Conservation (phyloP, 2,797 vertebrate genomes). For the Chaetodon trifasciatus region DNA sequence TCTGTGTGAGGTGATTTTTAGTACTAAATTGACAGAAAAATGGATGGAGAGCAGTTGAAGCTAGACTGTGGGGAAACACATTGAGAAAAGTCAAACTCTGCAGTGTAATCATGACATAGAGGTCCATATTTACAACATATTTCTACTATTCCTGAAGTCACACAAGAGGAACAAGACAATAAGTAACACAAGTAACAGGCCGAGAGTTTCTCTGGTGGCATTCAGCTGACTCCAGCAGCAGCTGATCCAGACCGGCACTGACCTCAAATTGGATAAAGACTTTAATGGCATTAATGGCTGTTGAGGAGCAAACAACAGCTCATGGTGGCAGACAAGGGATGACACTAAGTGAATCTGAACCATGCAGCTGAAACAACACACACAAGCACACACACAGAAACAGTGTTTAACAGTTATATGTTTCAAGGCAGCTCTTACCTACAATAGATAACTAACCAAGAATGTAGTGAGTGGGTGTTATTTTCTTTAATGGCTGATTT, state of each 20-base stretch:
- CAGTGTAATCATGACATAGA: background rate
- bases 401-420: conserved; percentile 14
- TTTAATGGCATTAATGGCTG: conserved; percentile 63
- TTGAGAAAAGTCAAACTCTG: background rate
- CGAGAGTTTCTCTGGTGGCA: conserved; percentile 18
- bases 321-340: conserved; percentile 29
- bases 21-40: background rate
- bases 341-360: conserved; percentile 31
- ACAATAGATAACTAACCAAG: background rate
- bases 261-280: conserved; percentile 69
- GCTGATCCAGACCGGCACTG: conserved; percentile 43
- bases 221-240: conserved; percentile 45
- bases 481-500: conserved; percentile 19
- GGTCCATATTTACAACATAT: background rate
- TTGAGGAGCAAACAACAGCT: conserved; percentile 59
- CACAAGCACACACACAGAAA: background rate
- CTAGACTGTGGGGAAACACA: background rate
- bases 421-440: background rate
- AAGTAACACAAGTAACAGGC: conserved; percentile 7
- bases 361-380: conserved; percentile 1
- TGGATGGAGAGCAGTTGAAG: background rate
- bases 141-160: conserved; percentile 5
- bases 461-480: conserved; percentile 11
- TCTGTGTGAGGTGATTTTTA: no score
- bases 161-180: conserved; percentile 12